Evolutionary conservation across 2,797 vertebrate genomes (phyloP), one percentile per base, ranked within the genome.

Genomic region (Pristis pectinata): DNA sequence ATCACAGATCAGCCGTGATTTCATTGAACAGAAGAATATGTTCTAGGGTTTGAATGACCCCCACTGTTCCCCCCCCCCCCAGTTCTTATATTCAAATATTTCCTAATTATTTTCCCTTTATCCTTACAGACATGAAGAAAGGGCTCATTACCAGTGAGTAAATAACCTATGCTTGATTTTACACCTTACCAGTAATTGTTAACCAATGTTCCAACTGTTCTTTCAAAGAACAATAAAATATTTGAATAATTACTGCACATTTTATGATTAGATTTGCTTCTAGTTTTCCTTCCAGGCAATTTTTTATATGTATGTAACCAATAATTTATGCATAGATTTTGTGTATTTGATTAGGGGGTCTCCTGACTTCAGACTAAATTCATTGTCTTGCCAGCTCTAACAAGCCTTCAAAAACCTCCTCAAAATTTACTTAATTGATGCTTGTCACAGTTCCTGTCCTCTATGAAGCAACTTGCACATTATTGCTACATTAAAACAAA

Each of bases 131-230:
- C 96, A 97, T 98, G 95, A 98, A 98, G 96, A 98, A 96, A 96
- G 98, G 98, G 96, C 97, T 98, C 96, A 96, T 98, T 95, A 99
- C 98, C 96, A 98, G 99, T 99, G 98, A 98, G 98, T 98, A 96
- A 93, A 94, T 95, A 74, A 24, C 44, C 22, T 37, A 13, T 15
- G 1, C 53, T 72, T 27, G 49, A 76, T 76, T 94, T 53, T 94
- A 53, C 41, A 72, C 19, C 7, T 19, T 44, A 44, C 92, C n/a
- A 0, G 44, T 49, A 41, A 82, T 37, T 17, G 37, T n/a, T 87
- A 87, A 87, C 56, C 9, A 59, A 59, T 56, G 11, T 56, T 59
- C 27, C 10, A 34, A 13, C 44, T 7, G 53, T 89, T 24, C 9
- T 76, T 74, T 6, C 19, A 53, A 76, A 56, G 72, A 27, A 34